These are phyloP conservation scores for Margarornis squamiger DNA, from an alignment of 2,797 vertebrate species.

Conservation along the genomic window DNA sequence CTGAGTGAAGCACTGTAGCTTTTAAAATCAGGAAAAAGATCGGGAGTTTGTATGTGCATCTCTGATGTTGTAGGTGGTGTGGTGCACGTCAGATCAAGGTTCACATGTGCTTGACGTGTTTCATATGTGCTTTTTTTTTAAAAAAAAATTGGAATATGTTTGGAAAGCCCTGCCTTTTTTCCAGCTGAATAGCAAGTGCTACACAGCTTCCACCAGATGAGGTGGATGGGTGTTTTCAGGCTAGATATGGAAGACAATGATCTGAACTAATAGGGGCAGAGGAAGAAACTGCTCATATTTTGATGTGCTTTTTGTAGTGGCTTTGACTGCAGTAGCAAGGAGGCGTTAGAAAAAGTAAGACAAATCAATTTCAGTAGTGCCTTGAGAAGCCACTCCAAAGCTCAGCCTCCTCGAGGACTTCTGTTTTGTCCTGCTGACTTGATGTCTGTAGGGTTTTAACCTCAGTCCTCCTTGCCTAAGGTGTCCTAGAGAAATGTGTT, in stretches of 20 bases:
- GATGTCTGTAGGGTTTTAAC: neutral
- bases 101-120: accelerated
- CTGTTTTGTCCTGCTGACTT: neutral
- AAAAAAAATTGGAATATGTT: neutral
- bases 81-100: neutral
- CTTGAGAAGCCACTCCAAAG: neutral
- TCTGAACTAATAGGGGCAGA: neutral
- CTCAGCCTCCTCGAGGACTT: neutral
- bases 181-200: neutral
- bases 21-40: neutral
- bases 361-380: neutral
- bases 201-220: neutral
- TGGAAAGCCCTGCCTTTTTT: neutral
- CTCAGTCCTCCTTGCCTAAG: neutral
- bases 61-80: neutral
- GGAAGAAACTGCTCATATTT: neutral
- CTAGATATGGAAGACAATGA: neutral
- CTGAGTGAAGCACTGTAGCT: neutral
- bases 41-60: neutral
- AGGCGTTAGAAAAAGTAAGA: neutral
- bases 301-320: neutral
- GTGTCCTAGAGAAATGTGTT: neutral
- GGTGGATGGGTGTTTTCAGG: neutral
- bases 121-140: neutral
- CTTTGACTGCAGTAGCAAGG: neutral